Conservation (phyloP, 2,888 invertebrate genomes). For the Ceraclea dissimilis region DNA sequence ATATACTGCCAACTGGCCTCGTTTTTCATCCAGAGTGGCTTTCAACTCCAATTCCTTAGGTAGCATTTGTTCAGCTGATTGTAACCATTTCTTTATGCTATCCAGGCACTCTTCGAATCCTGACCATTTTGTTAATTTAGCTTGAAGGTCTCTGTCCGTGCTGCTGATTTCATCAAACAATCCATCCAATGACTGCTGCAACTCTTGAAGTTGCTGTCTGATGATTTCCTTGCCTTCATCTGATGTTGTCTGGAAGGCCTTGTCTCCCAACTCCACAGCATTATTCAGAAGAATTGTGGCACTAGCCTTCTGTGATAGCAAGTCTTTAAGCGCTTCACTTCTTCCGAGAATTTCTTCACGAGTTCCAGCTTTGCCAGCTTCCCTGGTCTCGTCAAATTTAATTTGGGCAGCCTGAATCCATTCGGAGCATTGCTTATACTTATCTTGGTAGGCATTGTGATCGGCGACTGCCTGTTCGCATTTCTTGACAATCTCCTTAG, state of each 20-base stretch:
- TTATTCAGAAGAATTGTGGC: conserved; percentile 71
- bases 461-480: conserved; percentile 83
- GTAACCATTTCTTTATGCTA: conserved; percentile 71
- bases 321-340: conserved; percentile 61
- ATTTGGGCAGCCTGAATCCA: conserved; percentile 72
- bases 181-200: conserved; percentile 74
- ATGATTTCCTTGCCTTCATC: conserved; percentile 81
- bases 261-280: conserved; percentile 82
- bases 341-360: conserved; percentile 64
- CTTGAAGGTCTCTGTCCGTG: conserved; percentile 72
- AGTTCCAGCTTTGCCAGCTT: conserved; percentile 53
- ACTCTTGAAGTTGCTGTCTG: conserved; percentile 72
- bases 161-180: conserved; percentile 74
- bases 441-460: conserved; percentile 71
- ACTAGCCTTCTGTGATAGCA: conserved; percentile 66
- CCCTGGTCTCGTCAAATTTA: conserved; percentile 60
- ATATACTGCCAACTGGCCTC: conserved; percentile 78
- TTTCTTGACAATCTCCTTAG: conserved; percentile 85
- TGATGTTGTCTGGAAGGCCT: conserved; percentile 78
- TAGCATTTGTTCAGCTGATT: conserved; percentile 64
- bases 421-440: conserved; percentile 75
- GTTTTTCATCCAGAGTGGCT: conserved; percentile 85
- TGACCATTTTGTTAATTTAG: conserved; percentile 79
- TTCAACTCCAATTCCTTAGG: conserved; percentile 73
- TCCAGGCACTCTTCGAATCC: conserved; percentile 84